Evolutionary conservation across 2,888 invertebrate genomes (phyloP), one percentile per base, ranked within the genome.

Genomic region (Scaptomyza caliginosa): DNA sequence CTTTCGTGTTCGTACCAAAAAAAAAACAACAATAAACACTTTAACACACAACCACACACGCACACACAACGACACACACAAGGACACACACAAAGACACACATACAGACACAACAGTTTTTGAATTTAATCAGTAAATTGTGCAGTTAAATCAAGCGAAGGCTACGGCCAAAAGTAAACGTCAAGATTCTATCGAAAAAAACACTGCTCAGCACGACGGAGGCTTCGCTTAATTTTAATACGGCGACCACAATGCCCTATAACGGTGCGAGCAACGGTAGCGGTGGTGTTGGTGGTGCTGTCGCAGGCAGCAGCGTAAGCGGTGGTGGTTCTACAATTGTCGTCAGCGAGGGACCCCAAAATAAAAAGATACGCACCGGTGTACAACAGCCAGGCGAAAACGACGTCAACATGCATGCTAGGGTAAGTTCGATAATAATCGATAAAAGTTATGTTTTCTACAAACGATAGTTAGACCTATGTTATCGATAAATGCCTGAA

Each of bases 341-440:
- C 26, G 88, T 89, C 63, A 89, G 86, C 66, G 91, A 91, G 77
- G 91, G 91, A 59, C 91, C 91, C 76, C 91, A 91, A 74, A 91
- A 91, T 62, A 91, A 91, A 81, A 91, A 91, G 77, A 91, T 91
- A 75, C 91, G 91, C 60, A 91, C 91, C 67, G 91, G 90, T 21
- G 90, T 90, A 59, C 90, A 90, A 72, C 91, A 91, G 86, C 74
- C 90, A 49, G 88, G 89, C 55, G 91, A 91, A 26, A 86, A 84
- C 46, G 91, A 91, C 77, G 87, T 84, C 71, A 90, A 88, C 69
- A 89, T 90, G 86, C 89, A 89, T 77, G 85, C 84, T 74, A 83
- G 90, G 90, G 90, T 91, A 57, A 91, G 90, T 90, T 17, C 8
- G 5, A 3, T 8, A 6, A 8, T 7, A 28, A 60, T 32, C 45